phyloP scores from a whole-genome alignment of 2,888 invertebrate genomes.

The Schizotus pectinicornis region DNA sequence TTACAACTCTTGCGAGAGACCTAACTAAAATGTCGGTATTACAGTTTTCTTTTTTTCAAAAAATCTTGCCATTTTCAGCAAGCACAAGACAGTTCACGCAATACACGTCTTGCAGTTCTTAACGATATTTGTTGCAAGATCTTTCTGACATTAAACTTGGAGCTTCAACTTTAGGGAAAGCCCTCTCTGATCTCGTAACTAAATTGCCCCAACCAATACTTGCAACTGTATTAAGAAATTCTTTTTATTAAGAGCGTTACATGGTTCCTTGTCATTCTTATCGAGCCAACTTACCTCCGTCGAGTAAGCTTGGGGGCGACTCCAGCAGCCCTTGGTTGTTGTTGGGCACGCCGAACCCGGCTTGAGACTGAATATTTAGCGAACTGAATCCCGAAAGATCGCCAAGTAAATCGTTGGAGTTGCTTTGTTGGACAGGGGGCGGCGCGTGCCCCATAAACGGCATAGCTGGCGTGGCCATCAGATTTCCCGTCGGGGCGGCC shows the following conservation, averaged over 20 bases:
- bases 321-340: constrained; percentile 28
- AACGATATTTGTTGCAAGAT: no score
- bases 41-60: no score
- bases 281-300: constrained; percentile 31
- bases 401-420: constrained; percentile 47
- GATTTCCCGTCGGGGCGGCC: constrained; percentile 10
- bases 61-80: no score
- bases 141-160: no score
- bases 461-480: constrained; percentile 5
- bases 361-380: constrained; percentile 42
- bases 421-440: background rate
- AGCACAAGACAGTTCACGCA: no score
- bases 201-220: no score
- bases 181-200: no score
- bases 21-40: no score
- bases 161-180: no score
- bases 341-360: constrained; percentile 21
- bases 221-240: constrained; percentile 23
- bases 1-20: no score
- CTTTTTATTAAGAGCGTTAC: constrained; percentile 6
- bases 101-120: no score
- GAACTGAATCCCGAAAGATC: constrained; percentile 48
- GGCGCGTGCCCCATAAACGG: constrained; percentile 1
- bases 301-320: constrained; percentile 13
- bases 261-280: no score